These are phyloP conservation scores for Hirtodrosophila confusa DNA, from an alignment of 2,888 invertebrate genomes.

Conservation along the genomic window DNA sequence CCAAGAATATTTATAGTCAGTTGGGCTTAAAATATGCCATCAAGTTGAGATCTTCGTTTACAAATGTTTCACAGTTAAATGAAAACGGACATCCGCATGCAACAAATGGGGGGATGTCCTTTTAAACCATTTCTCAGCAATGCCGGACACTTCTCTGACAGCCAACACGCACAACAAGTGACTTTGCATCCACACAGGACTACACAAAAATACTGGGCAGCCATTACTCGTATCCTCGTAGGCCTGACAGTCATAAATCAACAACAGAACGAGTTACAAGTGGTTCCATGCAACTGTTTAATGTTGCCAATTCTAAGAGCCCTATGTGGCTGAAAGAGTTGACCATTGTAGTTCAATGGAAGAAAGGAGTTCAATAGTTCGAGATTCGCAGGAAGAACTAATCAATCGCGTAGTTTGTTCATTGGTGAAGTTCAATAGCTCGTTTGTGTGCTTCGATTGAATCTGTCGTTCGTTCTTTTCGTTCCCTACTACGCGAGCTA, in stretches of 20 bases:
- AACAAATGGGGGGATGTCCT: constrained; percentile 30
- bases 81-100: constrained; percentile 15
- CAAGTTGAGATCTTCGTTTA: background rate
- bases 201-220: constrained; percentile 40
- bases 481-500: too few species aligned
- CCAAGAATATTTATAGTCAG: too few species aligned
- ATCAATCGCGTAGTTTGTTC: too few species aligned
- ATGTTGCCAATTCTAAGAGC: constrained; percentile 2
- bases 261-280: constrained; percentile 17
- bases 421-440: too few species aligned
- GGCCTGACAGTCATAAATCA: constrained; percentile 40
- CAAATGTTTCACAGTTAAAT: constrained; percentile 6
- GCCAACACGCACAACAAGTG: constrained; percentile 42
- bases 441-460: too few species aligned
- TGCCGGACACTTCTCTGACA: constrained; percentile 31
- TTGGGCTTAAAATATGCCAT: background rate
- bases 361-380: too few species aligned
- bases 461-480: too few species aligned
- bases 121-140: constrained; percentile 27
- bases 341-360: too few species aligned
- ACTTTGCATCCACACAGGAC: constrained; percentile 5
- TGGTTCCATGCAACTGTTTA: constrained; percentile 5
- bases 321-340: too few species aligned
- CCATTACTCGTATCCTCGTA: constrained; percentile 19
- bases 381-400: too few species aligned